phyloP scores from a whole-genome alignment of 2,113 vertebrate genomes.

The Todiramphus chloris region DNA sequence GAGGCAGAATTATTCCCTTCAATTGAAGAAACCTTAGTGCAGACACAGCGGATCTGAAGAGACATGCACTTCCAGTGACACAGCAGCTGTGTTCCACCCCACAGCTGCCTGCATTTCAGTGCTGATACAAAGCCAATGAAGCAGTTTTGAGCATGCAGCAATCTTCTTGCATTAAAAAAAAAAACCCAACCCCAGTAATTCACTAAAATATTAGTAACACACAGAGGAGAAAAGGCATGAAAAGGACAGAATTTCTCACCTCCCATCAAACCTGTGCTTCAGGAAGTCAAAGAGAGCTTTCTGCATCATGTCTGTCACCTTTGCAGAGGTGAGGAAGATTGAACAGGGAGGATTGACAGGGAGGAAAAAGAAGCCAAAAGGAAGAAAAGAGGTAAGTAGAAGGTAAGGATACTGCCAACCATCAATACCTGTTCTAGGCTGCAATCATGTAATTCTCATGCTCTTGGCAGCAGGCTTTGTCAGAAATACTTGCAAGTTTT shows the following conservation, averaged over 20 bases:
- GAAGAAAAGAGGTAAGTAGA: constrained; percentile 50
- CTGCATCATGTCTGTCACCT: constrained; percentile 99
- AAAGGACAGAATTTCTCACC: constrained; percentile 83
- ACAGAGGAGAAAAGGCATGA: background rate
- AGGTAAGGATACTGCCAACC: background rate
- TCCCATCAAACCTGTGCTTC: constrained; percentile 99
- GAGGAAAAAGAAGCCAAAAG: constrained; percentile 66
- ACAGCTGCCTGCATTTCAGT: background rate
- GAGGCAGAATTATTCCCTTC: background rate
- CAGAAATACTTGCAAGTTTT: background rate
- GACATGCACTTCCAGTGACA: background rate
- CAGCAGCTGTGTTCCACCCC: background rate
- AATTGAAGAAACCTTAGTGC: background rate
- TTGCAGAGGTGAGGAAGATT: constrained; percentile 65
- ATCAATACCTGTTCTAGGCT: background rate
- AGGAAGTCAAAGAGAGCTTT: constrained; percentile 99
- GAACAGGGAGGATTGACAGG: constrained; percentile 58
- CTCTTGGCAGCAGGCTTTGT: background rate
- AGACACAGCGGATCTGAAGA: background rate
- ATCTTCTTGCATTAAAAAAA: background rate
- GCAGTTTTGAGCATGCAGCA: constrained; percentile 3
- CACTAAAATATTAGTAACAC: background rate
- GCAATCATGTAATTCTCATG: background rate
- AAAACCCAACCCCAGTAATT: background rate
- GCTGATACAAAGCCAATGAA: background rate